phyloP scores from a whole-genome alignment of 1,140 invertebrate genomes.

The Drosophila micromelanica region DNA sequence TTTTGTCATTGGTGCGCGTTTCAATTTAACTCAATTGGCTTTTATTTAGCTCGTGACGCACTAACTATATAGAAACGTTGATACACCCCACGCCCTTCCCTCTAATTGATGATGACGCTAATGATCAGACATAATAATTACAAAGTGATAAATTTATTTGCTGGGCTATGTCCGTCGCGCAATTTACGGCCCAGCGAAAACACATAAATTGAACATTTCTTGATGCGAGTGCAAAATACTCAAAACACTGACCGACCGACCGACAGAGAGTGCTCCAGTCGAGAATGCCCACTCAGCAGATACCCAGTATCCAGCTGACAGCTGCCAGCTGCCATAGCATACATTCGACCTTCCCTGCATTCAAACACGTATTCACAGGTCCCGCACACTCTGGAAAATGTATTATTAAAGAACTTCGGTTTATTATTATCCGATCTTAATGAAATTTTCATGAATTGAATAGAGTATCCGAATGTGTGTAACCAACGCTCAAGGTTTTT shows the following conservation, averaged over 20 bases:
- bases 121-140: slow-evolving; percentile 72
- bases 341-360: no score
- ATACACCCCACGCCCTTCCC: neutral
- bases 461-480: no score
- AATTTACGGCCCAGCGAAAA: slow-evolving; percentile 23
- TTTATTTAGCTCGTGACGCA: slow-evolving; percentile 70
- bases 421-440: neutral
- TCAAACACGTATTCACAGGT: no score
- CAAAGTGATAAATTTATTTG: slow-evolving; percentile 70
- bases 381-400: neutral
- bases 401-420: neutral
- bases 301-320: neutral
- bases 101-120: slow-evolving; percentile 44
- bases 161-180: slow-evolving; percentile 1
- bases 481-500: no score
- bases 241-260: slow-evolving; percentile 8
- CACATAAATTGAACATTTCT: slow-evolving; percentile 23
- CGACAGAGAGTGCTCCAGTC: slow-evolving; percentile 1
- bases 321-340: neutral
- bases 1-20: slow-evolving; percentile 38
- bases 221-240: slow-evolving; percentile 4
- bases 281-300: neutral
- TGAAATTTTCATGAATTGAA: no score
- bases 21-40: slow-evolving; percentile 77
- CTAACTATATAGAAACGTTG: slow-evolving; percentile 13